phyloP scores from a whole-genome alignment of 35 echinoderm and acorn worm genomes.

The Holothuria glaberrima region DNA sequence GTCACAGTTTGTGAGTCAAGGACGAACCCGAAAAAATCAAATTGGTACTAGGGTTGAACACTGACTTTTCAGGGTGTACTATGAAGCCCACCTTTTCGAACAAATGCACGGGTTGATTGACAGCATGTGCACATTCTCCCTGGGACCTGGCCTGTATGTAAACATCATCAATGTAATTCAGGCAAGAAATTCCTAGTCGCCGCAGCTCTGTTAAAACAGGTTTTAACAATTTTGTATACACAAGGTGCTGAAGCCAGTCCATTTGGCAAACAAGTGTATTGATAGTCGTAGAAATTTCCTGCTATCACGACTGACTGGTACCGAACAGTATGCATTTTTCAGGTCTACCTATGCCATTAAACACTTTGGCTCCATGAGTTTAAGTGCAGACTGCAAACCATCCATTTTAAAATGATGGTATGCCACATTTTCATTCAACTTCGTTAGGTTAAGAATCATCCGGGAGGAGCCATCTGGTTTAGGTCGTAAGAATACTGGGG shows the following conservation, averaged over 20 bases:
- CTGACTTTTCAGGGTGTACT: slow-evolving; percentile 36
- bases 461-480: not conserved
- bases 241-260: slow-evolving; percentile 29
- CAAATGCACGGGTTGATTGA: not conserved
- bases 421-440: slow-evolving; percentile 23
- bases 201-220: slow-evolving; percentile 24
- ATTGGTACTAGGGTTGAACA: slow-evolving; percentile 1
- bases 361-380: slow-evolving; percentile 31
- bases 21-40: not conserved
- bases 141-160: slow-evolving; percentile 2
- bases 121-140: not conserved
- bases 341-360: slow-evolving; percentile 45
- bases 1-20: slow-evolving; percentile 21
- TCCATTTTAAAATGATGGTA: slow-evolving; percentile 61
- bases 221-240: slow-evolving; percentile 49
- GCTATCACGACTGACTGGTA: not conserved
- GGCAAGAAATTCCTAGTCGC: not conserved
- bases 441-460: slow-evolving; percentile 43
- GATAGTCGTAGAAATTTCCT: not conserved
- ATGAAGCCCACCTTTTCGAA: slow-evolving; percentile 13
- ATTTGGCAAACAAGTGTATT: slow-evolving; percentile 27
- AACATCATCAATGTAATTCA: slow-evolving; percentile 15
- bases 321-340: slow-evolving; percentile 44
- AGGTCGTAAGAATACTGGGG: slow-evolving; percentile 22
- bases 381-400: slow-evolving; percentile 5